These are phyloP conservation scores for Cichlasoma orientale DNA, from an alignment of 2,797 vertebrate genomes.

Conservation along the genomic window DNA sequence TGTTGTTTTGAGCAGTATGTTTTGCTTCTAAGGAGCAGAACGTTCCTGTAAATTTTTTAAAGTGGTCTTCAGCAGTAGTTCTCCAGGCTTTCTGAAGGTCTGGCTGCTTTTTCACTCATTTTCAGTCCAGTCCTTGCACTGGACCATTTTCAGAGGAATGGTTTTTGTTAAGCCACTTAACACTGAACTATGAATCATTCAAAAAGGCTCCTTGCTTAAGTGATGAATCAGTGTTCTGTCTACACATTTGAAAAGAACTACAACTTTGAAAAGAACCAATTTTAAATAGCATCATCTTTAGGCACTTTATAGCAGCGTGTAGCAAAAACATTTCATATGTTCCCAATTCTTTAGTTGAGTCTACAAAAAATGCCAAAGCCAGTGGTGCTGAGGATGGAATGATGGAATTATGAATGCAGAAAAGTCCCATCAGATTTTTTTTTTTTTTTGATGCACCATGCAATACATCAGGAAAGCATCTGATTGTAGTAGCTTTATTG, in stretches of 20 bases:
- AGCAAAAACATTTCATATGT: background rate
- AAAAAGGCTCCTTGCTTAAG: background rate
- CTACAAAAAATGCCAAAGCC: background rate
- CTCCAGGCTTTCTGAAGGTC: background rate
- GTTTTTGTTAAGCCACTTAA: background rate
- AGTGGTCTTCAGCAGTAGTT: background rate
- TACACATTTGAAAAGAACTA: background rate
- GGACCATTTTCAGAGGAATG: background rate
- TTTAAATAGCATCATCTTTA: background rate
- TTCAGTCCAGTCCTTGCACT: background rate
- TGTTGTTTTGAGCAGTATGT: too few relatives aligned
- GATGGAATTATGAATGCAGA: background rate
- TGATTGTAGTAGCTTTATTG: too few relatives aligned
- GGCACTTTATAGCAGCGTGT: background rate
- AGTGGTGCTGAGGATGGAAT: background rate
- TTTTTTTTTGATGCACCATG: background rate
- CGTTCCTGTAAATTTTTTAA: background rate
- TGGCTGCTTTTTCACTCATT: background rate
- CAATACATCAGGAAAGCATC: background rate
- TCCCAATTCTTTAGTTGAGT: background rate
- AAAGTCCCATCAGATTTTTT: background rate
- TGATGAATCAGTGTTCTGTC: background rate
- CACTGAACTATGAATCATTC: background rate
- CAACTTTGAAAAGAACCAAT: background rate
- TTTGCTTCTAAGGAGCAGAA: too few relatives aligned